phyloP scores from a whole-genome alignment of 2,113 vertebrate species.

The Leucopternis melanops region DNA sequence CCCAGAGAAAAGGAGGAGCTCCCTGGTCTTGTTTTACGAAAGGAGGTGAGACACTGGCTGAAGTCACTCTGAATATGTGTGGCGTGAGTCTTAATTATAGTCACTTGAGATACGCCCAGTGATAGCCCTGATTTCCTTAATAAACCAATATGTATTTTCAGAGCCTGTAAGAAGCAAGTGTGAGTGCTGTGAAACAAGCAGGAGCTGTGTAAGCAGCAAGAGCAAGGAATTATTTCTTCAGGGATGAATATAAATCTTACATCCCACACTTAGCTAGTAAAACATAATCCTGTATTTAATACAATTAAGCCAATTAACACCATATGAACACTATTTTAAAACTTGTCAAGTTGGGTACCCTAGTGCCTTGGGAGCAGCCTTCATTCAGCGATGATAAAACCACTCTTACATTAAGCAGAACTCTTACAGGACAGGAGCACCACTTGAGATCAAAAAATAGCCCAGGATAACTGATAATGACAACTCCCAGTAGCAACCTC shows the following conservation, averaged over 20 bases:
- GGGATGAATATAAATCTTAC: neutral
- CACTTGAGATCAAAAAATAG: neutral
- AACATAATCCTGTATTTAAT: neutral
- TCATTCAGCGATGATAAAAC: neutral
- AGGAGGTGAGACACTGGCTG: neutral
- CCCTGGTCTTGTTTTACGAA: neutral
- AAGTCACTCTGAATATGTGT: neutral
- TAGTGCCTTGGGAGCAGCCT: neutral
- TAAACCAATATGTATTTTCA: neutral
- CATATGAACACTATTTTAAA: neutral
- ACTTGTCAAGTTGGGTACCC: neutral
- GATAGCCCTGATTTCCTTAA: neutral
- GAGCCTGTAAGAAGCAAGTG: neutral
- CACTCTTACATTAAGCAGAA: neutral
- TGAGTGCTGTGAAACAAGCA: neutral
- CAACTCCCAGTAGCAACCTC: neutral
- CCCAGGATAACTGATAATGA: neutral
- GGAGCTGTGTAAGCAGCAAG: neutral
- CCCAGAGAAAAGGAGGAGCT: neutral
- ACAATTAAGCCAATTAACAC: conserved; percentile 21
- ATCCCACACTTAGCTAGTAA: neutral
- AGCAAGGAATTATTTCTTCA: neutral
- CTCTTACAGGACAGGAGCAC: neutral
- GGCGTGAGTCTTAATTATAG: neutral
- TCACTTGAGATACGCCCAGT: neutral